Conservation (phyloP, 2,888 invertebrate species). For the Brassicogethes aeneus region DNA sequence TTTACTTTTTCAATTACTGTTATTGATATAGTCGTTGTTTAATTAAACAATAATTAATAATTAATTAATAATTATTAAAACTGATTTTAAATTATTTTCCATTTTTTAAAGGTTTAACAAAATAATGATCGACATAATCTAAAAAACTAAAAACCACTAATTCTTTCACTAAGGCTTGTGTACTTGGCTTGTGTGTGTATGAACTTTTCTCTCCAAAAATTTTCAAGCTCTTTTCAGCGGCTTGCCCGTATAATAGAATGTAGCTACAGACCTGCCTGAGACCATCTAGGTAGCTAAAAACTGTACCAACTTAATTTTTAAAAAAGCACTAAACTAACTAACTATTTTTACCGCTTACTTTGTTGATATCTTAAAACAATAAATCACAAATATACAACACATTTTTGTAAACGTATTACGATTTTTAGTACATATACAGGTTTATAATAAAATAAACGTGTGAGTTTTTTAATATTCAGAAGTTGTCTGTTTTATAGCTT, state of each 20-base stretch:
- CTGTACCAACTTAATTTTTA: neutral
- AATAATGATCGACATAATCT: neutral
- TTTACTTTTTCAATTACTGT: too few relatives aligned
- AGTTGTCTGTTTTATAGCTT: too few relatives aligned
- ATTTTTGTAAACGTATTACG: too few relatives aligned
- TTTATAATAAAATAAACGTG: too few relatives aligned
- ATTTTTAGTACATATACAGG: too few relatives aligned
- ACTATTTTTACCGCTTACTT: conserved; percentile 33
- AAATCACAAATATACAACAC: conserved; percentile 22
- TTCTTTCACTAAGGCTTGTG: conserved; percentile 24
- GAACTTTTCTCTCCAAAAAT: conserved; percentile 14
- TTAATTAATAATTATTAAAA: too few relatives aligned
- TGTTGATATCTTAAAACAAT: conserved; percentile 33
- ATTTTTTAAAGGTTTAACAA: too few relatives aligned
- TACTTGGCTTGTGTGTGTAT: conserved; percentile 35
- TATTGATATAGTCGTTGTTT: too few relatives aligned
- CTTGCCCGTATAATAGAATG: conserved; percentile 42
- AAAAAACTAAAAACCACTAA: conserved; percentile 4
- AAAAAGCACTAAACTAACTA: conserved; percentile 22
- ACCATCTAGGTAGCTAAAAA: conserved; percentile 29
- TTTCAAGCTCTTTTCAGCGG: conserved; percentile 23
- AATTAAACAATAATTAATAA: too few relatives aligned
- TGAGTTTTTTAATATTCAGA: too few relatives aligned
- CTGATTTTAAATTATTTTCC: too few relatives aligned
- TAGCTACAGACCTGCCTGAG: conserved; percentile 41